phyloP scores from a whole-genome alignment of 2,888 invertebrate species.

The Beris chalybata region DNA sequence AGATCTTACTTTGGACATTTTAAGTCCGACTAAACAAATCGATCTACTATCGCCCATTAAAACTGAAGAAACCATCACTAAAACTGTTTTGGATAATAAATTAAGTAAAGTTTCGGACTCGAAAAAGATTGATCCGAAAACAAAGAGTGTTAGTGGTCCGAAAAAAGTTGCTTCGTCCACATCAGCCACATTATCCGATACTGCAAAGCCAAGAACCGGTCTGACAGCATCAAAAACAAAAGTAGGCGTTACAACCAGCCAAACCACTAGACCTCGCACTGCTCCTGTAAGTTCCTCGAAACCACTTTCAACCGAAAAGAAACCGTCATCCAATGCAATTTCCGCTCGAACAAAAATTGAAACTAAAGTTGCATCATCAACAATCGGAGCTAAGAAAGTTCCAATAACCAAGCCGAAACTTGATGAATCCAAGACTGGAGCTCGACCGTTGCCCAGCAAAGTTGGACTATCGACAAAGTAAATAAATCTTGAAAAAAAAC shows the following conservation, averaged over 20 bases:
- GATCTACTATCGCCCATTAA: neutral
- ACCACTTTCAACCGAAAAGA: slow-evolving; percentile 30
- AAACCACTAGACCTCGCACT: slow-evolving; percentile 32
- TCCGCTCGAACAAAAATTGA: slow-evolving; percentile 22
- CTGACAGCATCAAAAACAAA: slow-evolving; percentile 25
- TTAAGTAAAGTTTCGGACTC: slow-evolving; percentile 24
- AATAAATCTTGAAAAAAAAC: neutral
- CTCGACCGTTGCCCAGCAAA: slow-evolving; percentile 8
- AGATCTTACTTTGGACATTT: neutral
- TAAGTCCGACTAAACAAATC: neutral
- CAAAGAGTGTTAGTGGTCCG: slow-evolving; percentile 21
- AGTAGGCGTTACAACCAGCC: slow-evolving; percentile 20
- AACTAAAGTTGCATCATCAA: neutral
- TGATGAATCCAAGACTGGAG: slow-evolving; percentile 12
- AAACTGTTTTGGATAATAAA: slow-evolving; percentile 17
- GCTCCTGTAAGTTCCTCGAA: slow-evolving; percentile 37
- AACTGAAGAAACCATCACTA: slow-evolving; percentile 1
- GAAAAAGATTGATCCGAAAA: slow-evolving; percentile 32
- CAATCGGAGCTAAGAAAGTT: slow-evolving; percentile 14
- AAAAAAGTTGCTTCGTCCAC: slow-evolving; percentile 32
- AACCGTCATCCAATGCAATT: slow-evolving; percentile 21
- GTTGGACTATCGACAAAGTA: slow-evolving; percentile 11
- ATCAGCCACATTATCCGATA: slow-evolving; percentile 30
- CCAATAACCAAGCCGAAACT: slow-evolving; percentile 27
- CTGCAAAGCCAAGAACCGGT: slow-evolving; percentile 32